phyloP scores from a whole-genome alignment of 2,888 invertebrate genomes.

The Sarcophaga variegata region DNA sequence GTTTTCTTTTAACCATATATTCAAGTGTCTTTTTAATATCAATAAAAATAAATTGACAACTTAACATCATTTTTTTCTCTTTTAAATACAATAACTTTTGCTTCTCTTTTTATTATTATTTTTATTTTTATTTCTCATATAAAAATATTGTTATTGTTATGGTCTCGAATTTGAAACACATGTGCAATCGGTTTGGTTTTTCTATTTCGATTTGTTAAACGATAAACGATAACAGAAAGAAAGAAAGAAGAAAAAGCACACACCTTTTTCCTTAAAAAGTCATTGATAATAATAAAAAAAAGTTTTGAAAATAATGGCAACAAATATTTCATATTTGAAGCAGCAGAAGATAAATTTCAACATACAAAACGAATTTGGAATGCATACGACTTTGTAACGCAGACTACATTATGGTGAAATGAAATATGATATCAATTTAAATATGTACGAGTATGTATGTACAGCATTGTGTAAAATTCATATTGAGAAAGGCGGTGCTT shows the following conservation, averaged over 20 bases:
- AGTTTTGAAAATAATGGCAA: background rate
- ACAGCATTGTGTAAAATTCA: too few relatives aligned
- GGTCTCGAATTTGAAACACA: background rate
- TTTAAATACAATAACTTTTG: background rate
- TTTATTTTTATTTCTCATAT: background rate
- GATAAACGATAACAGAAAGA: background rate
- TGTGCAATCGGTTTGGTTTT: constrained; percentile 3
- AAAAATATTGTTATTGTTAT: background rate
- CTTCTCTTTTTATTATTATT: constrained; percentile 1
- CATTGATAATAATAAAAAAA: background rate
- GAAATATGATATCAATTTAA: too few relatives aligned
- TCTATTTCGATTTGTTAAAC: background rate
- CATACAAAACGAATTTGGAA: background rate
- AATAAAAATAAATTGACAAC: constrained; percentile 45
- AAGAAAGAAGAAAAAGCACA: constrained; percentile 6
- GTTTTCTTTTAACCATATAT: background rate
- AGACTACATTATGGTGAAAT: too few relatives aligned
- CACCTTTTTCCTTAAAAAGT: constrained; percentile 41
- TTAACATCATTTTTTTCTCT: constrained; percentile 37
- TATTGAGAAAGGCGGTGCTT: too few relatives aligned
- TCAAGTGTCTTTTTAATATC: constrained; percentile 37
- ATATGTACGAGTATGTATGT: too few relatives aligned
- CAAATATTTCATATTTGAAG: background rate
- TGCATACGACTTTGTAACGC: background rate
- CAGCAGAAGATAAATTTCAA: background rate